Conservation (phyloP, 2,888 invertebrate genomes). For the Allophyes oxyacanthae region DNA sequence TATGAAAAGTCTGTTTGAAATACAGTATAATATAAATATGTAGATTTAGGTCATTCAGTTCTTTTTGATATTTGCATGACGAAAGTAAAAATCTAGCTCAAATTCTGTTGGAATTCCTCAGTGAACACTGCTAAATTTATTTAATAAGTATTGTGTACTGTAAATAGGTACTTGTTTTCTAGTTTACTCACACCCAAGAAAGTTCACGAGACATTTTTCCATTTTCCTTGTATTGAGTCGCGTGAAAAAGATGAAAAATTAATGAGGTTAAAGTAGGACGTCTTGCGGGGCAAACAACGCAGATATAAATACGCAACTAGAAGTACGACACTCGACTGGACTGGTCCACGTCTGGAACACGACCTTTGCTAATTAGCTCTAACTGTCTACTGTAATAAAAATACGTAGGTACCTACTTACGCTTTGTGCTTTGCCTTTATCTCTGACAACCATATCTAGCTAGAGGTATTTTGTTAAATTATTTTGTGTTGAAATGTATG, state of each 20-base stretch:
- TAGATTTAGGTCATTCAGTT: conserved; percentile 12
- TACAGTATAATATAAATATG: conserved; percentile 18
- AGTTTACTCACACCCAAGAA: conserved; percentile 38
- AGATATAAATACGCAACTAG: conserved; percentile 56
- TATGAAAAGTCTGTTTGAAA: conserved; percentile 21
- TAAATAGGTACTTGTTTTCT: conserved; percentile 31
- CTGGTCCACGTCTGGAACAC: conserved; percentile 1
- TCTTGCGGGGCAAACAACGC: conserved; percentile 60
- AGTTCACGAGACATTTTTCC: conserved; percentile 46
- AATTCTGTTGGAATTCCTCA: not conserved
- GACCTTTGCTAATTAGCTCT: conserved; percentile 1
- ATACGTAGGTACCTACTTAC: not conserved
- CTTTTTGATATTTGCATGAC: not conserved
- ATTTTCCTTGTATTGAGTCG: conserved; percentile 63
- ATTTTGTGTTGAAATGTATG: no score
- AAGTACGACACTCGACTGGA: conserved; percentile 26
- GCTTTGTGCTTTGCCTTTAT: not conserved
- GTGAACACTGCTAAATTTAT: not conserved
- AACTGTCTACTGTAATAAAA: not conserved
- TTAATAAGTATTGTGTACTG: not conserved
- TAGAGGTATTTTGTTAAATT: no score
- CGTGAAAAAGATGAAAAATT: conserved; percentile 74
- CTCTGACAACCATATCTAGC: conserved; percentile 1
- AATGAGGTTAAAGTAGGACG: conserved; percentile 74
- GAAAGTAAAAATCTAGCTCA: conserved; percentile 8